Evolutionary conservation across 2,113 vertebrate species (phyloP).

Genomic region (Capreolus pygargus): DNA sequence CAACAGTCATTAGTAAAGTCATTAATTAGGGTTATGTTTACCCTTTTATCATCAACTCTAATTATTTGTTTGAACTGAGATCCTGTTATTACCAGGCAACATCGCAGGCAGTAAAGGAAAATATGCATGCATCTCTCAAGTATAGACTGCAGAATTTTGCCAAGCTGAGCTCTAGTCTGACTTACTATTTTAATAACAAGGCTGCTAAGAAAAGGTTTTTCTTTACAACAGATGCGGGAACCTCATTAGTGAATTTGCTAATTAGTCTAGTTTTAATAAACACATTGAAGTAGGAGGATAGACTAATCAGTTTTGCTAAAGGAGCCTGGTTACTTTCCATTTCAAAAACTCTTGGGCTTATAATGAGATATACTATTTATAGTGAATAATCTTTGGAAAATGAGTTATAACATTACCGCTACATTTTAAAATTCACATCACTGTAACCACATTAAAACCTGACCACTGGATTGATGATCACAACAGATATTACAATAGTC

Average conservation of each 20-base stretch:
- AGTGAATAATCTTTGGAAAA: conserved; percentile 37
- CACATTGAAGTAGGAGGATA: conserved; percentile 27
- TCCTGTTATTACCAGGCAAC: not conserved
- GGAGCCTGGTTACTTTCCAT: not conserved
- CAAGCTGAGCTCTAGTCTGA: not conserved
- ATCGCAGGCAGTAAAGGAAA: not conserved
- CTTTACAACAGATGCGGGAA: not conserved
- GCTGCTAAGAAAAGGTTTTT: not conserved
- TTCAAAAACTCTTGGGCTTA: not conserved
- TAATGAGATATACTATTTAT: conserved; percentile 2
- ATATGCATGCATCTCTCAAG: not conserved
- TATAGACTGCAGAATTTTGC: not conserved
- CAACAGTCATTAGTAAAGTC: not conserved
- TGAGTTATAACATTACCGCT: not conserved
- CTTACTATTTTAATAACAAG: conserved; percentile 55
- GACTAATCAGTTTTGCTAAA: conserved; percentile 57
- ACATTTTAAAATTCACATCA: not conserved
- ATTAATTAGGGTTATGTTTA: conserved; percentile 27
- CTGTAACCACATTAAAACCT: not conserved
- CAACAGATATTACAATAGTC: not conserved
- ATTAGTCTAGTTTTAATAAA: conserved; percentile 55
- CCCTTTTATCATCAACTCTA: conserved; percentile 24
- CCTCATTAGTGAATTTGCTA: conserved; percentile 59
- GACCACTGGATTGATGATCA: not conserved
- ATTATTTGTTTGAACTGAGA: conserved; percentile 45